Base-by-base conservation (phyloP, 2,888 invertebrate species). In the Choristoneura rosaceana region DNA sequence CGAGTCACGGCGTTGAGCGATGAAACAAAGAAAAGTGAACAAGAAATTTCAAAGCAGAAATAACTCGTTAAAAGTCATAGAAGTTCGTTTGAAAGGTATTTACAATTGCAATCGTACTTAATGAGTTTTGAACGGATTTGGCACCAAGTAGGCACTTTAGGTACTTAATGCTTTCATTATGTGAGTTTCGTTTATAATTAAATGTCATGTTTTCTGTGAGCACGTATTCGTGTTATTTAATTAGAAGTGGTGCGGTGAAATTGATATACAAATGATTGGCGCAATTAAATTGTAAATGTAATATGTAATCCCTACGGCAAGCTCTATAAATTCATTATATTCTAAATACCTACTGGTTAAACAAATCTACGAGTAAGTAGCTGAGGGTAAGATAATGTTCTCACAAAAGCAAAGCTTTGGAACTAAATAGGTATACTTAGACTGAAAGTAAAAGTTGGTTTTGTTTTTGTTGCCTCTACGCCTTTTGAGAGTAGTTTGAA, bases 41-140 rank as follows among this genome's bases (percentile, higher is more conserved):
- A 15, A 61, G 38, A 34, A 17, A n/a, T 47, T 47, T 25, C 34
- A 9, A 50, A 69, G 17, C 10, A 47, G 69, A 69, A 70, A 63
- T 43, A 66, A 41, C 65, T 66, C 55, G 55, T 55, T 41, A 66
- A 66, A 66, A 41, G 41, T 38, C 52, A 41, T 55, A 55, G 50
- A 64, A 65, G 38, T 65, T 25, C 60, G 50, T 15, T 61, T 10
- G 5, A 41, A 17, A 38, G 17, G 52, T 66, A 66, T 66, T 66
- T 66, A 52, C 14, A n/a, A n/a, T 47, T n/a, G 41, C 41, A 66
- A 41, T 55, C 52, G 55, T 41, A 8, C 41, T 25, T 66, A 66
- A 66, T 66, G 65, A 66, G 65, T 66, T 66, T 55, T 15, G 34
- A 66, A 52, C 38, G 38, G 5, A 55, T 52, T 25, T 55, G n/a